Percentiles rank a stretch among this genome's conserved stretches.
Evolutionary conservation across 2,113 vertebrate species (phyloP).

Genomic region (Illadopsis cleaveri): DNA sequence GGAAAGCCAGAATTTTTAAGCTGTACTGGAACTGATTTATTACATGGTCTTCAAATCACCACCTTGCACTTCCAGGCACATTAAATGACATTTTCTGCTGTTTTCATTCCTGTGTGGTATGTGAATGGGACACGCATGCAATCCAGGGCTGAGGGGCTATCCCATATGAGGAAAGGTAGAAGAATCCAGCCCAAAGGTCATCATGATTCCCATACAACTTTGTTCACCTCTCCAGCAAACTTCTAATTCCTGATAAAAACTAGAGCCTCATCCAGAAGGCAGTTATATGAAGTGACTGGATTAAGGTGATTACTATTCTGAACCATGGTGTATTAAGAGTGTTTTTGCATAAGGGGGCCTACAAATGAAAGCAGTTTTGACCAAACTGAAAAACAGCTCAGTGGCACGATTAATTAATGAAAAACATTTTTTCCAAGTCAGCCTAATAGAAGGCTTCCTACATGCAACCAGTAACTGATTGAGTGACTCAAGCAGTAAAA

Average conservation of each 20-base stretch:
- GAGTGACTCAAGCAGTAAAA: constrained; percentile 80
- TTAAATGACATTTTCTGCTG: background rate
- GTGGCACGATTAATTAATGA: constrained; percentile 71
- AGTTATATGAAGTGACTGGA: background rate
- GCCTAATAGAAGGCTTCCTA: constrained; percentile 80
- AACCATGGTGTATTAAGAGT: background rate
- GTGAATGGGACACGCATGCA: background rate
- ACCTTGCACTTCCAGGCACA: background rate
- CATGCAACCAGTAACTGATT: constrained; percentile 74
- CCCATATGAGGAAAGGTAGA: background rate
- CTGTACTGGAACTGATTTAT: background rate
- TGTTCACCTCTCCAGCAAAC: background rate
- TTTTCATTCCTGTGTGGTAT: fast-evolving
- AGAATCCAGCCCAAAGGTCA: background rate
- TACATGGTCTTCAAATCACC: background rate
- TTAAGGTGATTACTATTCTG: background rate
- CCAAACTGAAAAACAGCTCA: constrained; percentile 51
- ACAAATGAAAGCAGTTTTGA: constrained; percentile 39
- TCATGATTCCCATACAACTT: background rate
- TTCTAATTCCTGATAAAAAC: background rate
- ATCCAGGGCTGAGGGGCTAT: background rate
- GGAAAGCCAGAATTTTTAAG: background rate
- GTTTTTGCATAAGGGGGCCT: background rate
- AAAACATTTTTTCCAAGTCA: constrained; percentile 65
- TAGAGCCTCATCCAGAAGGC: background rate